Percentiles rank a stretch among this genome's conserved stretches.
Conservation (phyloP, 2,113 vertebrate genomes). For the Dromaius novaehollandiae region DNA sequence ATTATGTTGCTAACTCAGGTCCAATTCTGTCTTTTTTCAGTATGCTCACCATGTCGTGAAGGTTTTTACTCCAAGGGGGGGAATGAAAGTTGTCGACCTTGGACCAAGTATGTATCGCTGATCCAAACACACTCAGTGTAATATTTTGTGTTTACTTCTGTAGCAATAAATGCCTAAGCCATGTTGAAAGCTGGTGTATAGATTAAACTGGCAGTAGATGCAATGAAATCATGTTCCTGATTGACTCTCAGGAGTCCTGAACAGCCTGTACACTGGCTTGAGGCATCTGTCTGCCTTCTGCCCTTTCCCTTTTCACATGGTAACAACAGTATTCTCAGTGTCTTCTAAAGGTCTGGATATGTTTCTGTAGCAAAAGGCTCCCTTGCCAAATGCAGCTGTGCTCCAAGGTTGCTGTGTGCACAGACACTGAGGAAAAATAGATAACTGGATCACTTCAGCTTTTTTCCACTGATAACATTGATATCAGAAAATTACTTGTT, state of each 20-base stretch:
- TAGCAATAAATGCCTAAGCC: neutral
- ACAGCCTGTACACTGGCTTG: neutral
- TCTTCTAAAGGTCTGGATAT: neutral
- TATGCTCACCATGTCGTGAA: constrained; percentile 61
- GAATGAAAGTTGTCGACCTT: constrained; percentile 66
- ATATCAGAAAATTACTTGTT: neutral
- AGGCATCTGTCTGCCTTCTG: neutral
- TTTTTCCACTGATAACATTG: neutral
- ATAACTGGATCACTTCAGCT: too few species aligned
- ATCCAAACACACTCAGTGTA: neutral
- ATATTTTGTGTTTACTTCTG: neutral
- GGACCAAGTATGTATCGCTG: constrained; percentile 76
- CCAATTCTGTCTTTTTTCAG: constrained; percentile 30
- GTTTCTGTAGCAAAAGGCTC: neutral
- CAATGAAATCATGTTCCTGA: accelerated
- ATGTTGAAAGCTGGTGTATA: neutral
- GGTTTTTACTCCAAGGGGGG: constrained; percentile 69
- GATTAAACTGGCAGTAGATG: neutral
- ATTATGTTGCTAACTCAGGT: neutral
- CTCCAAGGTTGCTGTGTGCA: neutral
- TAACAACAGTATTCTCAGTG: neutral
- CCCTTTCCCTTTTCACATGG: neutral
- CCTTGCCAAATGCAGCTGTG: neutral
- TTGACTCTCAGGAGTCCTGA: neutral
- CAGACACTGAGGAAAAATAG: neutral